Conservation (phyloP, 2,113 vertebrate genomes). For the Lamprologus sp. region DNA sequence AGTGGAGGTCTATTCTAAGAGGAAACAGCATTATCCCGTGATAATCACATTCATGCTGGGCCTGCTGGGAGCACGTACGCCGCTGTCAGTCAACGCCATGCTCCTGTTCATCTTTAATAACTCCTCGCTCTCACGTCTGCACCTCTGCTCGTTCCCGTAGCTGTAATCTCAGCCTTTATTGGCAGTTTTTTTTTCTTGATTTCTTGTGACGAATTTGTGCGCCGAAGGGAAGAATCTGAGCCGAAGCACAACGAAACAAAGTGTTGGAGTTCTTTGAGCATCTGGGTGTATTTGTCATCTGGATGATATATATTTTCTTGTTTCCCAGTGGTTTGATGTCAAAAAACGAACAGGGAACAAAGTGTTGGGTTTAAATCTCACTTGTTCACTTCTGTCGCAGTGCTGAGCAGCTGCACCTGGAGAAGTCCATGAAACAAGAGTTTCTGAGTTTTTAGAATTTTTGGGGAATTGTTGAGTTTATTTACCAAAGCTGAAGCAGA, state of each 20-base stretch:
- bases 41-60: slow-evolving; percentile 18
- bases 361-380: neutral
- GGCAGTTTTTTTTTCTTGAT: neutral
- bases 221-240: neutral
- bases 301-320: neutral
- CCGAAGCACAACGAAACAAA: neutral
- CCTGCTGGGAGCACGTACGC: slow-evolving; percentile 4
- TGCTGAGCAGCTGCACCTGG: neutral
- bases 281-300: neutral
- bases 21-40: slow-evolving; percentile 15
- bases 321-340: neutral
- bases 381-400: neutral
- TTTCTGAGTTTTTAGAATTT: neutral
- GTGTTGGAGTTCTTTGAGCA: neutral
- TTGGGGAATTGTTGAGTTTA: neutral
- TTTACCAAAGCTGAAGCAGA: neutral
- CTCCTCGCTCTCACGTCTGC: neutral
- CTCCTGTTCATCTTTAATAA: slow-evolving; percentile 21
- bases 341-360: neutral
- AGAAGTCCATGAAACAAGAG: neutral
- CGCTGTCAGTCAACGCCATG: slow-evolving; percentile 6
- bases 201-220: neutral
- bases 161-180: neutral
- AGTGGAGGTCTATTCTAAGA: neutral
- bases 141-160: neutral